phyloP scores from a whole-genome alignment of 2,888 invertebrate species.

The Ochropacha duplaris region DNA sequence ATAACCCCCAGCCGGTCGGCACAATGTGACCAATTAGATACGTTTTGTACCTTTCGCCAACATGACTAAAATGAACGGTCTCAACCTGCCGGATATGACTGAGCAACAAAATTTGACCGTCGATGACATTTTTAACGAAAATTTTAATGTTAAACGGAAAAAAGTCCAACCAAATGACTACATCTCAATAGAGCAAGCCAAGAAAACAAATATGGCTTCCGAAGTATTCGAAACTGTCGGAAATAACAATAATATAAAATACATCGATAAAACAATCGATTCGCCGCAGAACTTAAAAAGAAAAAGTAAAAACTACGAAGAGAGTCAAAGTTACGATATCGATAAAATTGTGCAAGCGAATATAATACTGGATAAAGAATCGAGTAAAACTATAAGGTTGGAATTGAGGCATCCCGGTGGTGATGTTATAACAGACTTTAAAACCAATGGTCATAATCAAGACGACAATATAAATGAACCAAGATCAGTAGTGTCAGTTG shows the following conservation, averaged over 20 bases:
- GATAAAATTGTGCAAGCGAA: conserved; percentile 60
- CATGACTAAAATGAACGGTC: conserved; percentile 74
- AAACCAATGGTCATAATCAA: conserved; percentile 27
- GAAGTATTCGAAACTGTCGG: conserved; percentile 26
- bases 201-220: conserved; percentile 21
- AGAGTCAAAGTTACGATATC: conserved; percentile 44
- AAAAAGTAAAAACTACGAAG: conserved; percentile 44
- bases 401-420: conserved; percentile 53
- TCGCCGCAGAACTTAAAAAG: conserved; percentile 48
- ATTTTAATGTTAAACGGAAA: conserved; percentile 54
- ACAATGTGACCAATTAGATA: conserved; percentile 79
- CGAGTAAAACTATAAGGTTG: conserved; percentile 59
- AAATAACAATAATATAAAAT: conserved; percentile 53
- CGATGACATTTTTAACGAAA: conserved; percentile 66
- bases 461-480: conserved; percentile 21
- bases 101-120: conserved; percentile 52
- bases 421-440: conserved; percentile 26
- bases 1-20: conserved; percentile 59
- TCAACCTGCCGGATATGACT: conserved; percentile 60
- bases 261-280: conserved; percentile 33
- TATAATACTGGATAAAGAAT: conserved; percentile 61
- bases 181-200: conserved; percentile 13
- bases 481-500: conserved; percentile 22
- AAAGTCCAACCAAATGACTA: conserved; percentile 45
- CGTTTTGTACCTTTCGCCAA: conserved; percentile 40